phyloP scores from a whole-genome alignment of 2,113 vertebrate species.

The Lagopus muta region DNA sequence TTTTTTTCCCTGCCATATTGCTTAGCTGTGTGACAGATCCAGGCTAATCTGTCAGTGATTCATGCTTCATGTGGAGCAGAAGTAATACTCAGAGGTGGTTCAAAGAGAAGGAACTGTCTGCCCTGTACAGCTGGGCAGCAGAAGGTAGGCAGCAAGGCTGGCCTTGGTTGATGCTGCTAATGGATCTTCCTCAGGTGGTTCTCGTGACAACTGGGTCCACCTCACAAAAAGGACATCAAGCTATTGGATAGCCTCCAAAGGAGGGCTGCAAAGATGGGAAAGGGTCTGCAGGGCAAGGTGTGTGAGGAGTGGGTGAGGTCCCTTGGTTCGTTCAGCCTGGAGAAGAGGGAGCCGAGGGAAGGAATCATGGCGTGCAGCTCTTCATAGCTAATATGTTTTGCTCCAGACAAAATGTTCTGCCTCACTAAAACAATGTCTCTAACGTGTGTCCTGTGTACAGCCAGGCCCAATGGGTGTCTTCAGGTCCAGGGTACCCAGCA shows the following conservation, averaged over 20 bases:
- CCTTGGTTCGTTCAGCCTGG: no score
- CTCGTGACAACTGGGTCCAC: background rate
- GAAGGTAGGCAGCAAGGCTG: background rate
- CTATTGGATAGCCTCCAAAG: no score
- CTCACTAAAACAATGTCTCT: background rate
- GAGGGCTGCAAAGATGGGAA: no score
- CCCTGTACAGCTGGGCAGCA: background rate
- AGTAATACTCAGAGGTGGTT: background rate
- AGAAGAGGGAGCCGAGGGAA: no score
- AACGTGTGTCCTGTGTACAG: background rate
- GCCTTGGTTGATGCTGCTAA: accelerated
- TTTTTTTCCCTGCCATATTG: background rate
- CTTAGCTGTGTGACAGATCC: background rate
- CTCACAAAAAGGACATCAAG: no score
- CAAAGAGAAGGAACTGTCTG: background rate
- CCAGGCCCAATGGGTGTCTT: background rate
- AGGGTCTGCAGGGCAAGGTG: no score
- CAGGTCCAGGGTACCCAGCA: background rate
- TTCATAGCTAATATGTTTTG: no score
- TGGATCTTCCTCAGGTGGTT: background rate
- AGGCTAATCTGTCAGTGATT: background rate
- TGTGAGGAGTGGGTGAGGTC: no score
- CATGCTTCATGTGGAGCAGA: background rate
- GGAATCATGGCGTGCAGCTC: no score
- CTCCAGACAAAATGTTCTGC: background rate